Evolutionary conservation across 1,140 invertebrate genomes (phyloP), one percentile per base, ranked within the genome.

Genomic region (Drosophila chauvacae): DNA sequence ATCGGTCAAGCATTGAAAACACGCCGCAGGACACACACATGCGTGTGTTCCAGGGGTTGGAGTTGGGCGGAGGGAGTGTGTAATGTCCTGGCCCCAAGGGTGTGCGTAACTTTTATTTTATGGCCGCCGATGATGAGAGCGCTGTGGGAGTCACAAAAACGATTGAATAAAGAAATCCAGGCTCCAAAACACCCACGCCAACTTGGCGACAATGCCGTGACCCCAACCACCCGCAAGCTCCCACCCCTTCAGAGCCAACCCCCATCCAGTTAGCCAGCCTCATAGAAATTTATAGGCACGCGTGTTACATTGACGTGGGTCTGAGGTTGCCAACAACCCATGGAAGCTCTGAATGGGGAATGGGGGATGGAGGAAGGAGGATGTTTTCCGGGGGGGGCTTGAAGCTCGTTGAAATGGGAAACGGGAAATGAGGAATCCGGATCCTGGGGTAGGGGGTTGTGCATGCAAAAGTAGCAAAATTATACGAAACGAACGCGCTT

Each of bases 51-150:
- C 23, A 2, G 42, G 16, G 26, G 2, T 28, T 28, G 26, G 47
- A 11, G 16, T 6, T 28, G 47, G 47, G 47, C 47, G 47, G 30
- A 47, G 65, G 51, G 58, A 39, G 28, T 39, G n/a, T 84, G 71
- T 84, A 75, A 87, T 87, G 77, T 73, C 70, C 70, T 84, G 75
- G 80, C 80, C 88, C 75, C 90, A 58, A 68, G 90, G 90, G 90
- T 90, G 86, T 90, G 77, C 79, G 81, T 90, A 91, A 91, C 81
- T 91, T 91, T 91, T 91, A 91, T 91, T 91, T 91, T 91, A 91
- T 91, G 90, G 81, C 79, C 57, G 69, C 84, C 57, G 81, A 85
- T 91, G 90, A 91, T 91, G 90, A 77, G 71, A 79, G 68, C 85
- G 77, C 80, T 76, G 59, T 72, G 87, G 86, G 82, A 82, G 76